Evolutionary conservation across 2,113 vertebrate species (phyloP), one percentile per base, ranked within the genome.

Genomic region (Tautogolabrus adspersus): DNA sequence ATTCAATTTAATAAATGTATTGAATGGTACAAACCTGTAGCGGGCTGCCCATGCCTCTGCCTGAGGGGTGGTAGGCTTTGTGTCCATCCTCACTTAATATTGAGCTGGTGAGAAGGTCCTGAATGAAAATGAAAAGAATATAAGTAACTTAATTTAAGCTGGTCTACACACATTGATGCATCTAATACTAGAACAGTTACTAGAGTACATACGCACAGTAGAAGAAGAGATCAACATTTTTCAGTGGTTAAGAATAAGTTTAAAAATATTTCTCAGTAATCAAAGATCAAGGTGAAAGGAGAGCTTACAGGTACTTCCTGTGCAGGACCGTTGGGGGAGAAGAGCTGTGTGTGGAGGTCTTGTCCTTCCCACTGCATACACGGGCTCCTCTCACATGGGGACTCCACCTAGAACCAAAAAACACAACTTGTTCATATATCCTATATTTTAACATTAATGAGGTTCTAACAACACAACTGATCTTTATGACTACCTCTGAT

Each of bases 21-120:
- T 57, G 8, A 21, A 10, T 47, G 52, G 21, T 44, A 62, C 77
- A 73, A 64, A 94, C 97, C 96, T 97, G 96, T 85, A 96, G 92
- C 62, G 97, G 97, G 90, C 95, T 98, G 72, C 87, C 82, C 72
- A 96, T 82, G 66, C 94, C 89, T 88, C 95, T 96, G 91, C 92
- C 96, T 81, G 96, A 94, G 52, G 94, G 89, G 64, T 96, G 92
- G 89, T 96, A 95, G 49, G 90, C 81, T 95, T 96, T 98, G 88
- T 96, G 95, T 84, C 92, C 94, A 5, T 96, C 95, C 68, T 98
- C 96, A 22, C 86, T 94, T 91, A 98, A 90, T 91, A 96, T 73
- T 59, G 97, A 98, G 91, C 97, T 97, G 3, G 97, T 97, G 56
- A 99, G 94, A 72, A 99, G 93, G 91, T 98, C 96, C 97, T 98